Evolutionary conservation across 2,888 invertebrate genomes (phyloP).

Genomic region (Brenthis hecate): DNA sequence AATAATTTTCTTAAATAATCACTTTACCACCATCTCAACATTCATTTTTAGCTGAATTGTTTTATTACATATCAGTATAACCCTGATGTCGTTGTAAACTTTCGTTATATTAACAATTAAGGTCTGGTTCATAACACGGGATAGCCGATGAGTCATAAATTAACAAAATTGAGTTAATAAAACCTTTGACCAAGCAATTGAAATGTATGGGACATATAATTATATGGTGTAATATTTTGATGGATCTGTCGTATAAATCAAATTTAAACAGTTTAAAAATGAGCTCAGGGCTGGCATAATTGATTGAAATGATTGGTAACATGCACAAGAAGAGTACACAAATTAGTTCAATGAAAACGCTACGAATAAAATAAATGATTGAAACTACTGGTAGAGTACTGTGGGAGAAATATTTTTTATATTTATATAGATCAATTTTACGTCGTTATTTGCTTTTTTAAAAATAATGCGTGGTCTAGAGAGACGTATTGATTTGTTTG

Average conservation of each 20-base stretch:
- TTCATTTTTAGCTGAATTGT: too few species aligned
- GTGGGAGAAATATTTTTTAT: background rate
- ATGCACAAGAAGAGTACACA: slow-evolving; percentile 42
- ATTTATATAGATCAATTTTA: background rate
- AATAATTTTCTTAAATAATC: too few species aligned
- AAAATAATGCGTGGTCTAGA: background rate
- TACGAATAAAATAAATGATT: slow-evolving; percentile 36
- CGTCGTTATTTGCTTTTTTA: background rate
- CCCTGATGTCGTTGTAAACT: background rate
- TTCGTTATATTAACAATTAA: slow-evolving; percentile 2
- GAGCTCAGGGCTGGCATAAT: slow-evolving; percentile 44
- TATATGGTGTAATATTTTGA: slow-evolving; percentile 35
- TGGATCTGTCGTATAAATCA: slow-evolving; percentile 40
- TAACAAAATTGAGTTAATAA: slow-evolving; percentile 34
- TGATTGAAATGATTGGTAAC: slow-evolving; percentile 49
- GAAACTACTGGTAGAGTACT: background rate
- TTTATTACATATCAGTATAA: background rate
- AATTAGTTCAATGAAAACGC: slow-evolving; percentile 51
- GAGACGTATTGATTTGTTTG: too few species aligned
- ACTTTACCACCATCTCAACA: too few species aligned
- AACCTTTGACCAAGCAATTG: slow-evolving; percentile 35
- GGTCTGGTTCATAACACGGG: background rate
- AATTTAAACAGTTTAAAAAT: slow-evolving; percentile 42
- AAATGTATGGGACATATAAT: slow-evolving; percentile 31
- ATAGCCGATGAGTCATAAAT: slow-evolving; percentile 17